A percentile compares a stretch with the other conserved stretches of the same genome.
Evolutionary conservation across 1,140 invertebrate genomes (phyloP).

Genomic region (Bombyx mori): ASM3026992v2 NC_085114.1:10133501-10134000

Average conservation of each 20-base stretch:
- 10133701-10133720: slow-evolving; percentile 47
- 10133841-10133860: too few species aligned
- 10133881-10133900: too few species aligned
- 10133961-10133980: too few species aligned
- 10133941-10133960: too few species aligned
- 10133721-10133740: slow-evolving; percentile 35
- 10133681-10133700: slow-evolving; percentile 44
- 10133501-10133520: slow-evolving; percentile 9
- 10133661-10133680: slow-evolving; percentile 61
- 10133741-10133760: slow-evolving; percentile 22
- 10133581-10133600: slow-evolving; percentile 28
- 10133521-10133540: slow-evolving; percentile 11
- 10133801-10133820: too few species aligned
- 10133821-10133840: too few species aligned
- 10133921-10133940: too few species aligned
- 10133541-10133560: slow-evolving; percentile 29
- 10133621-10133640: slow-evolving; percentile 32
- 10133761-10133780: slow-evolving; percentile 32
- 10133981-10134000: too few species aligned
- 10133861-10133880: too few species aligned
- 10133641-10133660: slow-evolving; percentile 43
- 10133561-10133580: slow-evolving; percentile 35
- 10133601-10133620: slow-evolving; percentile 18
- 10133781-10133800: neutral
- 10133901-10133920: too few species aligned